Evolutionary conservation across 2,888 invertebrate species (phyloP).

Genomic region (Epirrhoe tristata): DNA sequence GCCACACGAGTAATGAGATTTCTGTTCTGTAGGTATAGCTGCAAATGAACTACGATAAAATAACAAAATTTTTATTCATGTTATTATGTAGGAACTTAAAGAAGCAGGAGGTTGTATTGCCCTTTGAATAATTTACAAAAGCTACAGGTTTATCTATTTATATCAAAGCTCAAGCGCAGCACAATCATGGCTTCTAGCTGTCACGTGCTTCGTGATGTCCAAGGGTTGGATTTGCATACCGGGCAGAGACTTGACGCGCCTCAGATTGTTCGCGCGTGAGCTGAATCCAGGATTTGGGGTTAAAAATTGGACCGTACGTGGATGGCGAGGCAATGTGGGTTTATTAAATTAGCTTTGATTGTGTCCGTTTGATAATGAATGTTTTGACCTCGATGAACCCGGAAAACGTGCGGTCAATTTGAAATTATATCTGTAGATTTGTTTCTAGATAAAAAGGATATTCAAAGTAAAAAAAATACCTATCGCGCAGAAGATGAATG

Average conservation of each 20-base stretch:
- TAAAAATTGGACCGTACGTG: constrained; percentile 28
- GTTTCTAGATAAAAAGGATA: neutral
- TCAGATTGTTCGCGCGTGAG: constrained; percentile 46
- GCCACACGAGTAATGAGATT: no score
- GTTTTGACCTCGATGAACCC: neutral
- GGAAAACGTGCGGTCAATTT: neutral
- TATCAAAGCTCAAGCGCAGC: neutral
- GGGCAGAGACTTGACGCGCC: constrained; percentile 40
- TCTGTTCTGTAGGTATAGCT: no score
- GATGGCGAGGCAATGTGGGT: constrained; percentile 23
- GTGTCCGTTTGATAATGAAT: constrained; percentile 6
- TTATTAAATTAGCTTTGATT: constrained; percentile 25
- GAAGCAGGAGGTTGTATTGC: no score
- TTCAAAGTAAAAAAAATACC: no score
- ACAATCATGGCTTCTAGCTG: neutral
- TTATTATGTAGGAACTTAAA: no score
- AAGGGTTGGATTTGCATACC: constrained; percentile 22
- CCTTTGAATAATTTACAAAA: no score
- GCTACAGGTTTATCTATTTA: neutral
- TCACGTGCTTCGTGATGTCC: neutral
- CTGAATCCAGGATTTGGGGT: constrained; percentile 32
- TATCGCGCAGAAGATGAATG: no score
- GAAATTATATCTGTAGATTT: neutral
- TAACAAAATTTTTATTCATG: no score
- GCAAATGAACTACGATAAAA: no score